Percentiles rank a stretch among this genome's conserved stretches.
Evolutionary conservation across 2,113 vertebrate genomes (phyloP).

Genomic region (Tetrax tetrax): DNA sequence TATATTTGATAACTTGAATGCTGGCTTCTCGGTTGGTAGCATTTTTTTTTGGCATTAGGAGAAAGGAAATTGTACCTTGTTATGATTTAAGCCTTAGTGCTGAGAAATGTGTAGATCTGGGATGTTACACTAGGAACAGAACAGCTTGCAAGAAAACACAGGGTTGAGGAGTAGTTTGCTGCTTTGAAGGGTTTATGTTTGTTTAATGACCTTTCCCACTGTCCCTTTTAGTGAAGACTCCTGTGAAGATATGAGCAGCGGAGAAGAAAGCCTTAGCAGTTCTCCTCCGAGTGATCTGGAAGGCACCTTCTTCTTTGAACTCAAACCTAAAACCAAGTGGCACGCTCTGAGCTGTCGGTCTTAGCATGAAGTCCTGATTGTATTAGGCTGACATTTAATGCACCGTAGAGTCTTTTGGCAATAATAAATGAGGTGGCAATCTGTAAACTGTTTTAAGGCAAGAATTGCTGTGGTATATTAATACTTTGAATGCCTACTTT

Average conservation of each 20-base stretch:
- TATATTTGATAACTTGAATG: neutral
- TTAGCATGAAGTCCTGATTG: neutral
- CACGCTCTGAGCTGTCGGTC: constrained; percentile 64
- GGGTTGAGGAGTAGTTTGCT: neutral
- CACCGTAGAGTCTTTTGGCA: constrained; percentile 62
- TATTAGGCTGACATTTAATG: constrained; percentile 40
- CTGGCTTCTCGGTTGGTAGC: neutral
- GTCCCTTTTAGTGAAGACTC: constrained; percentile 87
- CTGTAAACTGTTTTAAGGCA: constrained; percentile 26
- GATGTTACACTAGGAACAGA: neutral
- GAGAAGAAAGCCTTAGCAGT: constrained; percentile 90
- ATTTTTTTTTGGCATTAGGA: neutral
- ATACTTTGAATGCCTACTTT: constrained; percentile 32
- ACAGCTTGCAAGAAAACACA: fast-evolving
- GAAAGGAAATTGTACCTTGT: neutral
- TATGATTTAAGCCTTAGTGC: neutral
- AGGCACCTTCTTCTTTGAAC: constrained; percentile 86
- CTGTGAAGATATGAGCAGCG: constrained; percentile 90
- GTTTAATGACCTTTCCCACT: neutral
- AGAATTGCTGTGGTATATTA: constrained; percentile 36
- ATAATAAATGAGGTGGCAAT: constrained; percentile 68
- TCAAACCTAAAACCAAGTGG: constrained; percentile 73
- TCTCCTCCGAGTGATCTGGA: constrained; percentile 85
- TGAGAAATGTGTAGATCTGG: neutral
- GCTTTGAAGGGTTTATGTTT: neutral